Percentiles rank a stretch among this genome's conserved stretches.
These are phyloP conservation scores for Columbina picui DNA, from an alignment of 2,113 vertebrate species.

Conservation along the genomic window DNA sequence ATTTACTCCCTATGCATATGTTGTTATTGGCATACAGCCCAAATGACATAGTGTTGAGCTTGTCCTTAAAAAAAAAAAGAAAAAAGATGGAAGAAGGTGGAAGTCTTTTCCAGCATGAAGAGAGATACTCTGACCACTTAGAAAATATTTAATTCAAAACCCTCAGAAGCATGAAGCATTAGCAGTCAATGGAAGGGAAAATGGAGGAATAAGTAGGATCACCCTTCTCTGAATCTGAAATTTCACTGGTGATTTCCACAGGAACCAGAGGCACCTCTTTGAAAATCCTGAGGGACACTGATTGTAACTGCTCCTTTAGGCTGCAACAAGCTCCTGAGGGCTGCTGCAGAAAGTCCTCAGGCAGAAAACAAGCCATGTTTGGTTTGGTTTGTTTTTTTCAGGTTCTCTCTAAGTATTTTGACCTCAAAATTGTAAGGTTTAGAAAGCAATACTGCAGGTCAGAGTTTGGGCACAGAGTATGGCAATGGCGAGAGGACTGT, in stretches of 20 bases:
- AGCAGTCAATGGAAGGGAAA: background rate
- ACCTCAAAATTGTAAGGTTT: background rate
- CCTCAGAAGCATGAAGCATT: background rate
- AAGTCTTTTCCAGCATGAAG: background rate
- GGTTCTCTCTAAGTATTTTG: background rate
- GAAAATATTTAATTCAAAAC: background rate
- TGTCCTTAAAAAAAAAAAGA: background rate
- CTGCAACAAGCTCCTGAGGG: accelerated
- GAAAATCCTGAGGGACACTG: background rate
- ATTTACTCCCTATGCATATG: background rate
- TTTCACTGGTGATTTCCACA: background rate
- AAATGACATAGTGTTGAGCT: background rate
- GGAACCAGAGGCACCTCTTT: background rate
- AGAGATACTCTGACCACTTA: background rate
- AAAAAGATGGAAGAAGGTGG: background rate
- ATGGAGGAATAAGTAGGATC: background rate
- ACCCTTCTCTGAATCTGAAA: background rate
- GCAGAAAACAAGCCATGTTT: background rate
- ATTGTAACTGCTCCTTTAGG: background rate
- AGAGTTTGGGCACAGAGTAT: background rate
- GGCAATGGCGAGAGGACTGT: background rate
- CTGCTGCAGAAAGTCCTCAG: background rate
- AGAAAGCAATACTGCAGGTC: background rate
- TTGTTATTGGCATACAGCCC: background rate
- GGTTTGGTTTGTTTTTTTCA: background rate